Evolutionary conservation across 2,888 invertebrate species (phyloP).

Genomic region (Helleia helle): DNA sequence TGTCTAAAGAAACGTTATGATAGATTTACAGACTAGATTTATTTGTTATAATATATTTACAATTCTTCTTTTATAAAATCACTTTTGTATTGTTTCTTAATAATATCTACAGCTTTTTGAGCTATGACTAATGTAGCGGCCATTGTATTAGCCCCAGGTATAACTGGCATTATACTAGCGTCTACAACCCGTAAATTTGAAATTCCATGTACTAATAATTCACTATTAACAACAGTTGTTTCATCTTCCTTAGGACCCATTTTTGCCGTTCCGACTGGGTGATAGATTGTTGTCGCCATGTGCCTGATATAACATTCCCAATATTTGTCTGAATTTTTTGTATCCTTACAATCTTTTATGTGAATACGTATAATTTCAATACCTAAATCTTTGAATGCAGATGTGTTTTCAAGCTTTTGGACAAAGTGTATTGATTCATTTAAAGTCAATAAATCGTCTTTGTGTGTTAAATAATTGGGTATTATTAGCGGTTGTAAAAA

Average conservation of each 20-base stretch:
- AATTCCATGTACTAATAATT: constrained; percentile 67
- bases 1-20: too few relatives aligned
- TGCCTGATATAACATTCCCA: constrained; percentile 74
- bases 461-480: constrained; percentile 75
- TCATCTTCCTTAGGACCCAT: constrained; percentile 73
- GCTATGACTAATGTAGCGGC: constrained; percentile 68
- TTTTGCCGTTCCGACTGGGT: constrained; percentile 80
- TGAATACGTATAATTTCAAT: constrained; percentile 38
- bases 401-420: constrained; percentile 43
- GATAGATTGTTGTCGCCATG: constrained; percentile 74
- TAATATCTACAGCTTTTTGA: constrained; percentile 59
- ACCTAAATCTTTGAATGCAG: constrained; percentile 40
- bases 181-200: constrained; percentile 67
- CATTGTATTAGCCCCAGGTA: constrained; percentile 74
- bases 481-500: constrained; percentile 66
- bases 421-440: constrained; percentile 46
- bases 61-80: constrained; percentile 31
- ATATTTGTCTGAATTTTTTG: constrained; percentile 49
- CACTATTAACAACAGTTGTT: constrained; percentile 62
- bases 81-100: constrained; percentile 33
- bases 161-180: constrained; percentile 65
- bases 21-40: too few relatives aligned
- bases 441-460: constrained; percentile 62
- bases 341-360: constrained; percentile 39
- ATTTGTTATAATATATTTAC: constrained; percentile 16